Evolutionary conservation across 2,113 vertebrate species (phyloP).

Genomic region (Cathartes aura): DNA sequence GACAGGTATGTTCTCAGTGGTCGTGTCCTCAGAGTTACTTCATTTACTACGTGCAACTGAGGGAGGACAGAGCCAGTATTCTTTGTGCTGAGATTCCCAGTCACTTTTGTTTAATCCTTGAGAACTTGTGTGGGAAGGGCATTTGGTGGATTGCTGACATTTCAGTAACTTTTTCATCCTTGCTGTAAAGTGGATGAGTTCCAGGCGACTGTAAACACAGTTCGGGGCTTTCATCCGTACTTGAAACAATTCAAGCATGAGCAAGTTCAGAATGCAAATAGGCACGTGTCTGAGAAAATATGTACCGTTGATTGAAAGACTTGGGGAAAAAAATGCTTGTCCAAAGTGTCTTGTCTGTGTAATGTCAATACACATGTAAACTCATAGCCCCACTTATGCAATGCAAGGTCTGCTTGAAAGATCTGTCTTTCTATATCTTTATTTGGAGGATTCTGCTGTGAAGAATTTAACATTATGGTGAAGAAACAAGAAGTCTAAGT

Average conservation of each 20-base stretch:
- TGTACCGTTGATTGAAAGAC: background rate
- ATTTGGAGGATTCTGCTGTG: background rate
- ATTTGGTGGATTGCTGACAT: conserved; percentile 47
- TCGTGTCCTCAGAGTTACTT: background rate
- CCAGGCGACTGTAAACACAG: conserved; percentile 29
- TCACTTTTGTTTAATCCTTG: conserved; percentile 30
- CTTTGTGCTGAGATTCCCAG: conserved; percentile 17
- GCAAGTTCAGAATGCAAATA: conserved; percentile 18
- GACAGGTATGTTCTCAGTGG: background rate
- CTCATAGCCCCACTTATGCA: background rate
- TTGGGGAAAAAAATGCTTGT: background rate
- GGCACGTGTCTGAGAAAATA: background rate
- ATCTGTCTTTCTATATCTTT: background rate
- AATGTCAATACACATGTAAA: background rate
- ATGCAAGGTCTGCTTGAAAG: background rate
- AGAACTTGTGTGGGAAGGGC: conserved; percentile 63
- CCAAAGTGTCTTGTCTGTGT: background rate
- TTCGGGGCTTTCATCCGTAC: conserved; percentile 10
- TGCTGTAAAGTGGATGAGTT: conserved; percentile 54
- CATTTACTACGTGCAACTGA: background rate
- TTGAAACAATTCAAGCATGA: background rate
- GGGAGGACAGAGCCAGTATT: background rate
- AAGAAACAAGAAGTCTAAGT: background rate
- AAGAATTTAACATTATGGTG: background rate
- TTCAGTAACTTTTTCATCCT: conserved; percentile 30